Percentiles rank a stretch among this genome's conserved stretches.
phyloP scores from a whole-genome alignment of 2,888 invertebrate species.

The Philaethria dido region DNA sequence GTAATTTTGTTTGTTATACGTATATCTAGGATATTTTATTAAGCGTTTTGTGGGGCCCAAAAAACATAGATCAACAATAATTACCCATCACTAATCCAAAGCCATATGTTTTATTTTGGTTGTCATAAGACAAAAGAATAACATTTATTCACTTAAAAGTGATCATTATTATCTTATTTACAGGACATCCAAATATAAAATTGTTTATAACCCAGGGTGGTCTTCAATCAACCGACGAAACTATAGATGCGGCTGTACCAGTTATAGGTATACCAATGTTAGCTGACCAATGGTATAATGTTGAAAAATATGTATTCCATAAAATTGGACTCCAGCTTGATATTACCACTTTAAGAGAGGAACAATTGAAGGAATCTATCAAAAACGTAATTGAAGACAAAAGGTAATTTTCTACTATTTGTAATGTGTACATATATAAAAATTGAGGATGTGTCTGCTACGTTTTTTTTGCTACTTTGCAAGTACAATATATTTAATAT shows the following conservation, averaged over 20 bases:
- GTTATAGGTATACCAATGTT: slow-evolving; percentile 64
- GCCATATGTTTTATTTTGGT: no score
- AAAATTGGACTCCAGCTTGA: slow-evolving; percentile 57
- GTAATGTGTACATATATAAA: no score
- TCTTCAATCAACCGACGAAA: slow-evolving; percentile 68
- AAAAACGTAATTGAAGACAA: slow-evolving; percentile 45
- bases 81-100: no score
- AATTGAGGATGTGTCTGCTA: background rate
- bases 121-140: no score
- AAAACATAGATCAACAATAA: no score
- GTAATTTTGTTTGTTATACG: no score
- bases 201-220: slow-evolving; percentile 68
- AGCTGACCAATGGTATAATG: slow-evolving; percentile 65
- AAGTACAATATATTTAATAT: no score
- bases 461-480: no score
- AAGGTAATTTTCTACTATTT: slow-evolving; percentile 43
- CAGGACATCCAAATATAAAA: slow-evolving; percentile 69
- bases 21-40: no score
- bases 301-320: slow-evolving; percentile 51
- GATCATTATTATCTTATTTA: background rate
- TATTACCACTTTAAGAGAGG: slow-evolving; percentile 49
- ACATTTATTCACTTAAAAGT: no score
- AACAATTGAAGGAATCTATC: slow-evolving; percentile 49
- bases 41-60: no score
- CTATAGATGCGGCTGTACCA: slow-evolving; percentile 62